Percentiles rank a stretch among this genome's conserved stretches.
These are phyloP conservation scores for Himalopsyche japonica DNA, from an alignment of 2,888 invertebrate species.

Conservation along the genomic window DNA sequence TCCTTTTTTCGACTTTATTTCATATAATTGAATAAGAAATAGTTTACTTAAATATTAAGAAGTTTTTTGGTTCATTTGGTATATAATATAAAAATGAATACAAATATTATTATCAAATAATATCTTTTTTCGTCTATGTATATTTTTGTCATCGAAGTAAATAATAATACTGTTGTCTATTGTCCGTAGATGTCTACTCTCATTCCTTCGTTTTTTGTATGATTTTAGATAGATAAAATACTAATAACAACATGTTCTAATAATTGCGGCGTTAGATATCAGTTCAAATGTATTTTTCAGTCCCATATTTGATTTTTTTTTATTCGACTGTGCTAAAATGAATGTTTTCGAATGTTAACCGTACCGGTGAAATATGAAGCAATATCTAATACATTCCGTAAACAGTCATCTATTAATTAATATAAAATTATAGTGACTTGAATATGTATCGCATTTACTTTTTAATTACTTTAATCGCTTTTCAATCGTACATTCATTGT, in stretches of 20 bases:
- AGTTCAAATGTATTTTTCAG: background rate
- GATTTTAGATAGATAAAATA: background rate
- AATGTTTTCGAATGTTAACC: background rate
- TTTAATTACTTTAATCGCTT: constrained; percentile 9
- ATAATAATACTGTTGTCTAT: constrained; percentile 14
- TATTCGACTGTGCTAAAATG: background rate
- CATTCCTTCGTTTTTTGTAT: background rate
- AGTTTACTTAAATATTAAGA: no score
- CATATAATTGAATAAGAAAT: no score
- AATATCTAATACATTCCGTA: background rate
- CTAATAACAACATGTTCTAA: background rate
- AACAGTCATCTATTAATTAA: background rate
- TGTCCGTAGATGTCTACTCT: background rate
- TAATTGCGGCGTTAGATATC: background rate
- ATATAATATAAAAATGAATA: no score
- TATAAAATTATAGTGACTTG: background rate
- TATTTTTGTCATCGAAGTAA: background rate
- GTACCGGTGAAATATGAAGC: constrained; percentile 5
- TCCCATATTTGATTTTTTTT: background rate
- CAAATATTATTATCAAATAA: no score
- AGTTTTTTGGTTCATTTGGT: no score
- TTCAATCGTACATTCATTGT: background rate
- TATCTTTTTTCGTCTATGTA: background rate
- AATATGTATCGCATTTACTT: constrained; percentile 47
- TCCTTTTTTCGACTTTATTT: no score